Base-by-base conservation (phyloP, 1,140 invertebrate genomes). In the Hetaerina americana region DNA sequence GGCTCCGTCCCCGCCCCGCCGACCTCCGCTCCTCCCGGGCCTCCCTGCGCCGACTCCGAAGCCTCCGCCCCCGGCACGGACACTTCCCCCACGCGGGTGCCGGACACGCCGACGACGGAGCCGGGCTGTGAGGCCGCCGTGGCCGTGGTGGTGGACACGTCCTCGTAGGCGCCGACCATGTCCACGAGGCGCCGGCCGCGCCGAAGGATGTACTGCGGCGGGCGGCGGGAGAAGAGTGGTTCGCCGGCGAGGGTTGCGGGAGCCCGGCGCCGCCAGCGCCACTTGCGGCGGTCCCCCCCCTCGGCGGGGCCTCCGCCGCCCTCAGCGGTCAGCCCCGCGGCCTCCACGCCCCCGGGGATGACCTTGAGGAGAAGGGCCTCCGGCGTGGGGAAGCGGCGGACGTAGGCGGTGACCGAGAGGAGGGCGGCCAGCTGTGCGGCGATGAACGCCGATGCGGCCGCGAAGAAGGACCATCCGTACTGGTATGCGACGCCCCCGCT, bases 381-480 rank as follows among this genome's bases (percentile, higher is more conserved):
- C 18, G 87, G 84, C 0, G 85, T 85, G 5, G 85, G 82, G 76
- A 87, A 88, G 68, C 86, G 81, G 40, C 86, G 83, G 76, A 88
- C 82, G 78, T 88, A 88, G 31, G 86, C 86, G 0, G 85, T 85
- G 31, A 89, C 85, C 66, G 85, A 86, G 70, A 89, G 81, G 24
- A 87, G 81, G 0, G 87, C 89, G 0, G 88, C 85, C 69, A 89
- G 77, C 80, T 90, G 87, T 8, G 87, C 85, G 75, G 88, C 81
- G 72, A 90, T 85, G 73, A 90, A 83, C 57, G 87, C 86, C 49
- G 85, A 80, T 27, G 87, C 86, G 5, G 88, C 88, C 15, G 87
- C 83, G 75, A 89, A 85, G 77, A 90, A 89, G 72, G 87, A 89
- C 87, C 88, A 90, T 66, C 89, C 89, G 78, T 90, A 91, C 26